Base-by-base conservation (phyloP, 1,140 invertebrate species). In the Paralvinella palmiformis region DNA sequence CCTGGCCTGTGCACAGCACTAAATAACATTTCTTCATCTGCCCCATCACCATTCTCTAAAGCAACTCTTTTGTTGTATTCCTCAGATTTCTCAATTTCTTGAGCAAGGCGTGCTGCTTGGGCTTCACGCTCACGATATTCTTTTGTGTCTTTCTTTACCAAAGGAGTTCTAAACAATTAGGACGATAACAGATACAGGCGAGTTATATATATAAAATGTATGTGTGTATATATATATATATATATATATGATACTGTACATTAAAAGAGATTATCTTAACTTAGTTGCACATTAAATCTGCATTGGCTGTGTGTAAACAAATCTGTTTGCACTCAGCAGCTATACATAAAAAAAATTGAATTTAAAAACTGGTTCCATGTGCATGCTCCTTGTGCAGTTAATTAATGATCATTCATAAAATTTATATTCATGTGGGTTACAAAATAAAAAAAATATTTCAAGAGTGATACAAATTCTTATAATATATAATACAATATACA, bases 1-100 rank as follows among this genome's bases (percentile, higher is more conserved):
- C n/a, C n/a, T n/a, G n/a, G n/a, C n/a, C 37, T 41, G n/a, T 41
- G 37, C 7, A 83, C 82, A 41, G 83, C 80, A 65, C 79, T 81
- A 81, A 87, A 94, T 7, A 32, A 13, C 69, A 87, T 82, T 70
- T 92, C 89, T 65, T 84, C 84, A 77, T 94, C 92, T 71, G 94
- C 91, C 0, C 90, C 92, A 82, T 71, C 71, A 13, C 61, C 66
- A 52, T 95, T 94, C 82, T 96, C 93, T 57, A 94, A 73, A 59
- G 92, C 90, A 59, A 89, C 83, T 65, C 90, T 84, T n/a, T 86
- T 85, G 74, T 88, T 89, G 71, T 92, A 90, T 64, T 84, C 82
- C 0, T 90, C 88, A 76, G 90, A 88, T 72, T 84, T 89, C 78
- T 95, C 91, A 60, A 96, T 96, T 82, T 95, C 92, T 41, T 85